These are phyloP conservation scores for Lamprotornis superbus DNA, from an alignment of 2,113 vertebrate species.

Conservation along the genomic window DNA sequence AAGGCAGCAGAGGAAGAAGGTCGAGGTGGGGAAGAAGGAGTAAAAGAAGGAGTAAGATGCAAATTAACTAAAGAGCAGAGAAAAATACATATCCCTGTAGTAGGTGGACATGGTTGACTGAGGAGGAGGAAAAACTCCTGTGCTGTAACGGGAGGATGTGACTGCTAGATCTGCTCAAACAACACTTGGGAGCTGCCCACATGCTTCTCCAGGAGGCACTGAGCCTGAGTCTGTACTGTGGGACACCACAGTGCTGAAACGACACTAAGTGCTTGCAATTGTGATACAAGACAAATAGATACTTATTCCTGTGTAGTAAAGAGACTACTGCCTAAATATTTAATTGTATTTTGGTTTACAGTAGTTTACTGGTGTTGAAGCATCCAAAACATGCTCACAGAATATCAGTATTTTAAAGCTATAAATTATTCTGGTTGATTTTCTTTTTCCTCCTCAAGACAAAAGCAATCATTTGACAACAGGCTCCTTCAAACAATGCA, in stretches of 20 bases:
- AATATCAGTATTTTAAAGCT: background rate
- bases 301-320: background rate
- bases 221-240: background rate
- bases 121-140: background rate
- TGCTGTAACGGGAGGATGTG: background rate
- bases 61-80: background rate
- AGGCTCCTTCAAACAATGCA: background rate
- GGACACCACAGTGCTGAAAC: background rate
- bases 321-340: constrained; percentile 43
- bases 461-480: constrained; percentile 12
- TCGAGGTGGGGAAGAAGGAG: background rate
- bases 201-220: background rate
- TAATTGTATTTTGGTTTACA: constrained; percentile 23
- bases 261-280: background rate
- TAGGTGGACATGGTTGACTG: background rate
- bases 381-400: background rate
- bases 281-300: background rate
- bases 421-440: constrained; percentile 40
- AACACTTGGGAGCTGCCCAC: background rate
- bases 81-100: background rate
- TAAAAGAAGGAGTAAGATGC: background rate
- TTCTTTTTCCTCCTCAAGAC: background rate
- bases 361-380: background rate
- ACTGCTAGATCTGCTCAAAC: background rate
- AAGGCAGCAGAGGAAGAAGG: background rate